phyloP scores from a whole-genome alignment of 2,113 vertebrate species.

The Tapirus terrestris region DNA sequence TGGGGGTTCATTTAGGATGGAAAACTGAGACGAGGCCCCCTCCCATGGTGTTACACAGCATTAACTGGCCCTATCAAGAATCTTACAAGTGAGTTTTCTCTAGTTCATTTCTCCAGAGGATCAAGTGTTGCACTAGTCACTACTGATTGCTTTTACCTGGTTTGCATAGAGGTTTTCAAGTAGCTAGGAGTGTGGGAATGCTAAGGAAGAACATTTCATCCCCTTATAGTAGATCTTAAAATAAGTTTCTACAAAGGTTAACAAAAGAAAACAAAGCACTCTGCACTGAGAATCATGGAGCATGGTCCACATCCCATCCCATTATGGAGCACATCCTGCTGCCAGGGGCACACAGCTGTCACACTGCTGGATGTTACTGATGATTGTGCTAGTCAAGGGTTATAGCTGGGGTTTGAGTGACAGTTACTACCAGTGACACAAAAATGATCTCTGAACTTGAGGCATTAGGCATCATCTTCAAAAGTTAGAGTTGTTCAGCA shows the following conservation, averaged over 20 bases:
- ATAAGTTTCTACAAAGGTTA: neutral
- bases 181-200: neutral
- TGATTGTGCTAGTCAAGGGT: no score
- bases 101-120: neutral
- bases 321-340: rapidly evolving
- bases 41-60: neutral
- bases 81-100: neutral
- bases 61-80: neutral
- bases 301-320: no score
- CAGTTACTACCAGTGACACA: neutral
- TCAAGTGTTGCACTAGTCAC: neutral
- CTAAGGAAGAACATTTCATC: neutral
- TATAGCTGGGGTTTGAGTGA: neutral
- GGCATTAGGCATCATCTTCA: neutral
- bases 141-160: neutral
- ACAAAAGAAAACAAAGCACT: no score
- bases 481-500: neutral
- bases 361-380: neutral
- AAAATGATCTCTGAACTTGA: neutral
- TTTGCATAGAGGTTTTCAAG: neutral
- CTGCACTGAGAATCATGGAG: neutral
- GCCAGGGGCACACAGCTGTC: neutral
- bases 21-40: no score
- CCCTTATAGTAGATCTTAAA: neutral
- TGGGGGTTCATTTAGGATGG: no score